Evolutionary conservation across 2,113 vertebrate species (phyloP).

Genomic region (Nothoprocta pentlandii): DNA sequence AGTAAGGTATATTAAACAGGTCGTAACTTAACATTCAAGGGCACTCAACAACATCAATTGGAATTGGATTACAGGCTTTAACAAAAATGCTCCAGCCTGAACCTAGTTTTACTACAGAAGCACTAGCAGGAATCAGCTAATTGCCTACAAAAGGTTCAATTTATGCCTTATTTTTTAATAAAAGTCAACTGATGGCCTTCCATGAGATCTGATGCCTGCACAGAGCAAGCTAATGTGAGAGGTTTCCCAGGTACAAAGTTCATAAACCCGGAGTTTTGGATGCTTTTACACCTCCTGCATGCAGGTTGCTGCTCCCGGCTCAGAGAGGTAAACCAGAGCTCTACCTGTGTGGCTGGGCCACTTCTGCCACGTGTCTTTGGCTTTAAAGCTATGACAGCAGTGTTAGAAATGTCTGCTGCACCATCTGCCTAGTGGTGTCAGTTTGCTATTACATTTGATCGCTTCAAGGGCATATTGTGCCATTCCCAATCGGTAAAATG

Average conservation of each 20-base stretch:
- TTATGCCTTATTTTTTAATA: neutral
- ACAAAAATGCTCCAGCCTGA: neutral
- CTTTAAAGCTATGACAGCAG: neutral
- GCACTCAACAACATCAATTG: neutral
- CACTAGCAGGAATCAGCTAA: neutral
- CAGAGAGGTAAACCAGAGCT: neutral
- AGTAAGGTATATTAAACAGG: neutral
- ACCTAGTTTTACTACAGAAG: neutral
- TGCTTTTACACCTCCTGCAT: rapidly evolving
- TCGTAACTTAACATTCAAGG: neutral
- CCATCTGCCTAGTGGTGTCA: neutral
- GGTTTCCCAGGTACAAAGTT: neutral
- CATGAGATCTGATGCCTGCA: neutral
- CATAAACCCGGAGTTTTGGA: neutral
- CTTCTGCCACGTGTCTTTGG: neutral
- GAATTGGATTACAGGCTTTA: conserved; percentile 7
- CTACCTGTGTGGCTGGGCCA: neutral
- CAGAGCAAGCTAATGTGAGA: neutral
- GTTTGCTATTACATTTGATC: neutral
- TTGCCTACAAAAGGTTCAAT: neutral
- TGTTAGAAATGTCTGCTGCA: neutral
- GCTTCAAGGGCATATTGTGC: neutral
- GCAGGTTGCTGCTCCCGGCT: neutral
- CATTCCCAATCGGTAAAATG: neutral
- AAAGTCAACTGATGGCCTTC: neutral